Evolutionary conservation across 2,888 invertebrate genomes (phyloP), one percentile per base, ranked within the genome.

Genomic region (Mystacides longicornis): DNA sequence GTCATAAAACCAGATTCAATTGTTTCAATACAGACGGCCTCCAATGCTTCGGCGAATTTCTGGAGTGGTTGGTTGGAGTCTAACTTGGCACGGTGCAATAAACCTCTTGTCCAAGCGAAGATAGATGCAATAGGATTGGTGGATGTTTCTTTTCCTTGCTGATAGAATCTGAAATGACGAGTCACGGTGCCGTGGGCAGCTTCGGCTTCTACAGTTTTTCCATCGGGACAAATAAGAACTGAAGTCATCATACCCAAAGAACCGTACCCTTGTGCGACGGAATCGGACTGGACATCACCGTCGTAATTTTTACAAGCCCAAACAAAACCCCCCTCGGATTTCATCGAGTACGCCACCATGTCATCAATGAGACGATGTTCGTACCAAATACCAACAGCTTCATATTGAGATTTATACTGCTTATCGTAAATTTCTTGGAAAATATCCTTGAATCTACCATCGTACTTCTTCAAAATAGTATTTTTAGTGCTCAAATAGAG

Each of bases 241-340:
- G 95, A 96, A 0, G 98, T 99, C 99, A 99, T 99, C 64, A 99
- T 80, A 63, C 98, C 98, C 56, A 98, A 78, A 1, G 96, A 97
- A 14, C 98, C 93, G 65, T 88, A 93, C 27, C 96, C 97, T 75
- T 99, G 98, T 57, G 98, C 98, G 23, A 99, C 93, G 1, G 95
- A 92, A 72, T 99, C 98, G 0, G 95, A 96, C 72, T 99, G 98
- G 0, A 99, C 98, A 73, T 99, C 98, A 43, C 98, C 98, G 68
- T 99, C 98, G 69, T 99, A 99, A 73, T 99, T 99, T 72, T 99
- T 99, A 73, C 98, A 99, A 7, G 98, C 96, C 98, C 98, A 99
- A 0, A 99, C 96, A 71, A 98, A 99, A 43, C 98, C 98, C 63
- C 99, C 99, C 65, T 95, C 93, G 0, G 93, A 92, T 72, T 98